Base-by-base conservation (phyloP, 2,888 invertebrate species). In the Panopea generosa region DNA sequence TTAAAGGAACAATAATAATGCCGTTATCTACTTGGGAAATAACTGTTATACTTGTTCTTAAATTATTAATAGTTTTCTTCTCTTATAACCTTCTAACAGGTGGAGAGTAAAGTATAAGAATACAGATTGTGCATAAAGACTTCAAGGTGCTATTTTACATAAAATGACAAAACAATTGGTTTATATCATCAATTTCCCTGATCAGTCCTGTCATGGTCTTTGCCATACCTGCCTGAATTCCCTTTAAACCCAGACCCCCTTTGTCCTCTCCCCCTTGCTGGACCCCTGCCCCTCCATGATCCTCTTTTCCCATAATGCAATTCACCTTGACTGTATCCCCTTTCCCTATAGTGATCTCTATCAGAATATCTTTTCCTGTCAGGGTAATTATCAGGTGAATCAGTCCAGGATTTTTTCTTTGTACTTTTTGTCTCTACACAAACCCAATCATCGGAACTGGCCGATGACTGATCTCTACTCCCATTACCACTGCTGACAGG, bases 391-490 rank as follows among this genome's bases (percentile, higher is more conserved):
- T 63, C 60, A 57, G 53, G 40, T 55, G 26, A 20, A 66, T 53
- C 67, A 40, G 18, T 33, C 18, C 18, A 22, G 33, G 53, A 14
- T 59, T 67, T 67, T 29, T 77, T 77, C 62, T 66, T 72, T 22
- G 24, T 52, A 45, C 50, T 57, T 43, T 59, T 73, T 24, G 53
- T 43, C 45, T 68, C 57, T 24, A 73, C 77, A 47, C 18, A 24
- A 27, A 63, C 49, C 77, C 77, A 73, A n/a, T 70, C 62, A 53
- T 33, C 66, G 4, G 71, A 72, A 27, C 26, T 65, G 2, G 24
- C 43, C 43, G 66, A 22, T 49, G 66, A 62, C n/a, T 59, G 63
- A 26, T 50, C 55, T 29, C 20, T 2, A 20, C 40, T 57, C 24
- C 18, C 40, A 53, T 63, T 63, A 29, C 52, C 40, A 29, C 20